Conservation (phyloP, 2,888 invertebrate species). For the Orchestes rusci region DNA sequence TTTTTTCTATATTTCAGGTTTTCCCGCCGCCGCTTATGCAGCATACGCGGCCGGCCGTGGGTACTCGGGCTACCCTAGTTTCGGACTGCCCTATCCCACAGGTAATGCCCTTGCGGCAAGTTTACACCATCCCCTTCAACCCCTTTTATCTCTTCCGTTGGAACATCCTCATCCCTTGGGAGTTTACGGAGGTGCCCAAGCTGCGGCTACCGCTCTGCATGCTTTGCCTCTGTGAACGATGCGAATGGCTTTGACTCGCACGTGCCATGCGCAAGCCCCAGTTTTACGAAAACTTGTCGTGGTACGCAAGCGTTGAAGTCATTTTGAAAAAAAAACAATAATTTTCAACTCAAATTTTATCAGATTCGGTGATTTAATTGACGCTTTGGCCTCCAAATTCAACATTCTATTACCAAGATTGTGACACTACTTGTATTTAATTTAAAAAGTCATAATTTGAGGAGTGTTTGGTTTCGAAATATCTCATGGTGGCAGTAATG, state of each 20-base stretch:
- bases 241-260: constrained; percentile 30
- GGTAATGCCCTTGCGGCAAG: constrained; percentile 84
- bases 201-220: constrained; percentile 58
- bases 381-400: no score
- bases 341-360: no score
- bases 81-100: constrained; percentile 96
- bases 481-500: no score
- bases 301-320: constrained; percentile 20
- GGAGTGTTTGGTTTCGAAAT: no score
- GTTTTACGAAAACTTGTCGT: constrained; percentile 9
- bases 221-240: constrained; percentile 71
- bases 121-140: constrained; percentile 49
- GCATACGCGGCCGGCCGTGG: constrained; percentile 95
- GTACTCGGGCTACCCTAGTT: constrained; percentile 96
- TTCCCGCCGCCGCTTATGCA: constrained; percentile 91
- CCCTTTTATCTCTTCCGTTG: constrained; percentile 57
- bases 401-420: no score
- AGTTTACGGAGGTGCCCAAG: constrained; percentile 48
- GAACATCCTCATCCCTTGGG: constrained; percentile 44
- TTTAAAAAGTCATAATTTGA: no score
- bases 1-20: constrained; percentile 59
- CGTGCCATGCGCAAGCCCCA: constrained; percentile 5
- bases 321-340: no score
- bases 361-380: constrained; percentile 7
- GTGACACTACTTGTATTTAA: no score